These are phyloP conservation scores for Mormyrus hasselquistii DNA, from an alignment of 2,797 vertebrate species.

Conservation along the genomic window DNA sequence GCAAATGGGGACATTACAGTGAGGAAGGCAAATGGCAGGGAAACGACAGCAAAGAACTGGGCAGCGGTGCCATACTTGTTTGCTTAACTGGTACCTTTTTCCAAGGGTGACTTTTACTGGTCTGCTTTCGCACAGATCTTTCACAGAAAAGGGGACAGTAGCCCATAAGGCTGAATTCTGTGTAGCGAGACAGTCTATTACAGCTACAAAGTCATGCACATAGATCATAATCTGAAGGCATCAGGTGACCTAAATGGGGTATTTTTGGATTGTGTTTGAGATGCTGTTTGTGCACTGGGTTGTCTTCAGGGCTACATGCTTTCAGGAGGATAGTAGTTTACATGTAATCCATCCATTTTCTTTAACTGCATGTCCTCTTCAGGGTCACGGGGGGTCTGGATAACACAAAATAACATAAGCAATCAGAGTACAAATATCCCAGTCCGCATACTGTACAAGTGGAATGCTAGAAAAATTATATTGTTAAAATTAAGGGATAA, in stretches of 20 bases:
- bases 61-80: not conserved
- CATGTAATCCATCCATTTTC: not conserved
- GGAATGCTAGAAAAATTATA: not conserved
- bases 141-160: not conserved
- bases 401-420: not conserved
- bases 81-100: constrained; percentile 3
- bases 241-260: not conserved
- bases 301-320: not conserved
- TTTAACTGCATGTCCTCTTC: not conserved
- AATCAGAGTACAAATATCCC: not conserved
- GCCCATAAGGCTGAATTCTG: not conserved
- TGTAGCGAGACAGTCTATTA: not conserved
- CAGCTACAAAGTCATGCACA: not conserved
- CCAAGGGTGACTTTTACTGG: not conserved
- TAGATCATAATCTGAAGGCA: not conserved
- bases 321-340: not conserved
- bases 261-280: not conserved
- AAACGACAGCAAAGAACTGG: not conserved
- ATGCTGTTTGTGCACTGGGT: not conserved
- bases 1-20: not conserved
- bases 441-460: not conserved
- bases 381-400: not conserved
- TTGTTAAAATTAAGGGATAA: not conserved
- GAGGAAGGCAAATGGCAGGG: constrained; percentile 9
- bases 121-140: not conserved